Evolutionary conservation across 2,888 invertebrate genomes (phyloP).

Genomic region (Achlya flavicornis): DNA sequence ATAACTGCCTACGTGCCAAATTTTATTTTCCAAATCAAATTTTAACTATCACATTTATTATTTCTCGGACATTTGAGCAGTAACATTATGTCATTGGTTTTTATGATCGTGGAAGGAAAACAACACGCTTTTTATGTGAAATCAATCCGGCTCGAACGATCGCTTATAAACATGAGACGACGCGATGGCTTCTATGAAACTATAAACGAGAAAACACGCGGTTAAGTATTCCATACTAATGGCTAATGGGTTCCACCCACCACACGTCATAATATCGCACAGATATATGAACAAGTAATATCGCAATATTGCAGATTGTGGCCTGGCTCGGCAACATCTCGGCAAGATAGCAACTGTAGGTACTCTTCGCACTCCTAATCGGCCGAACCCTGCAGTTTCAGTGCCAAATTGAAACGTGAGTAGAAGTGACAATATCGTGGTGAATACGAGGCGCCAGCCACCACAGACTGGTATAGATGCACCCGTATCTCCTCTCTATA

Average conservation of each 20-base stretch:
- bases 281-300: too few relatives aligned
- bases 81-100: not conserved
- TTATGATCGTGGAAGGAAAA: not conserved
- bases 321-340: not conserved
- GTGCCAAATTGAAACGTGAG: conserved; percentile 3
- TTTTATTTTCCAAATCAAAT: too few relatives aligned
- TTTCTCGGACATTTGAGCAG: not conserved
- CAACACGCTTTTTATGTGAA: conserved; percentile 4
- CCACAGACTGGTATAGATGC: not conserved
- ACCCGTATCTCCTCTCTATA: too few relatives aligned
- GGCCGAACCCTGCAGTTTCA: not conserved
- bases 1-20: too few relatives aligned
- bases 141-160: conserved; percentile 6
- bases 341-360: not conserved
- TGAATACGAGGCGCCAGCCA: not conserved
- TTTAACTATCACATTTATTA: not conserved
- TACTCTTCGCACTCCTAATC: not conserved
- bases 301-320: not conserved
- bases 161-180: not conserved
- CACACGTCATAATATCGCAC: not conserved
- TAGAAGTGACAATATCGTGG: not conserved
- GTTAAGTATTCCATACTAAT: not conserved
- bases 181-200: not conserved
- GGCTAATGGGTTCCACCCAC: not conserved
- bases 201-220: not conserved